Percentiles rank a stretch among this genome's conserved stretches.
These are phyloP conservation scores for Microplitis deprimator DNA, from an alignment of 2,888 invertebrate genomes.

Conservation along the genomic window DNA sequence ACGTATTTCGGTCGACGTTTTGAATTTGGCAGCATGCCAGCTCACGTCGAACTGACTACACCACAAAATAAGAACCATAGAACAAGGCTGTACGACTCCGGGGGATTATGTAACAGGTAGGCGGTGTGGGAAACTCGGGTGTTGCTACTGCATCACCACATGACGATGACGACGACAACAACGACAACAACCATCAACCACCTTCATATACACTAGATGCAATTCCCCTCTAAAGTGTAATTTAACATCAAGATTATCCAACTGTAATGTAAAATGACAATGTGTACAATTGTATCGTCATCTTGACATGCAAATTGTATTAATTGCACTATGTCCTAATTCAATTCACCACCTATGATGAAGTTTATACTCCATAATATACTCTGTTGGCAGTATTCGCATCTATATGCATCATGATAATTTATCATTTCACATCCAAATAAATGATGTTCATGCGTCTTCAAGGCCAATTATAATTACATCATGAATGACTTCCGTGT, in stretches of 20 bases:
- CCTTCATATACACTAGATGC: conserved; percentile 8
- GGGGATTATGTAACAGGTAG: conserved; percentile 65
- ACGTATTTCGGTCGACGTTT: conserved; percentile 65
- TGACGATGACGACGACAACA: conserved; percentile 31
- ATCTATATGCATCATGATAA: background rate
- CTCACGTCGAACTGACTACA: conserved; percentile 64
- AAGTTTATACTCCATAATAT: background rate
- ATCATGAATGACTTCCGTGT: conserved; percentile 27
- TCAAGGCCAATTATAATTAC: conserved; percentile 33
- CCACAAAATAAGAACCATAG: conserved; percentile 61
- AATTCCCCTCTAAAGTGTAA: conserved; percentile 20
- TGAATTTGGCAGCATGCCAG: conserved; percentile 66
- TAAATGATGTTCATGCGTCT: conserved; percentile 15
- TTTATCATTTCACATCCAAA: background rate
- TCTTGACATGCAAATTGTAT: conserved; percentile 43
- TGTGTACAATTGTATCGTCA: conserved; percentile 37
- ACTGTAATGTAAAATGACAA: conserved; percentile 28
- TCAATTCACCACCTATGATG: background rate
- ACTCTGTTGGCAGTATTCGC: background rate
- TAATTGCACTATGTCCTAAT: conserved; percentile 40
- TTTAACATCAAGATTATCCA: conserved; percentile 1
- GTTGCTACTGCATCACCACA: conserved; percentile 14
- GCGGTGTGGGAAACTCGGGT: conserved; percentile 48
- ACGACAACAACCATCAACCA: conserved; percentile 38
- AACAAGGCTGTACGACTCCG: conserved; percentile 55